These are phyloP conservation scores for Pangasius djambal DNA, from an alignment of 2,797 vertebrate genomes.

Conservation along the genomic window DNA sequence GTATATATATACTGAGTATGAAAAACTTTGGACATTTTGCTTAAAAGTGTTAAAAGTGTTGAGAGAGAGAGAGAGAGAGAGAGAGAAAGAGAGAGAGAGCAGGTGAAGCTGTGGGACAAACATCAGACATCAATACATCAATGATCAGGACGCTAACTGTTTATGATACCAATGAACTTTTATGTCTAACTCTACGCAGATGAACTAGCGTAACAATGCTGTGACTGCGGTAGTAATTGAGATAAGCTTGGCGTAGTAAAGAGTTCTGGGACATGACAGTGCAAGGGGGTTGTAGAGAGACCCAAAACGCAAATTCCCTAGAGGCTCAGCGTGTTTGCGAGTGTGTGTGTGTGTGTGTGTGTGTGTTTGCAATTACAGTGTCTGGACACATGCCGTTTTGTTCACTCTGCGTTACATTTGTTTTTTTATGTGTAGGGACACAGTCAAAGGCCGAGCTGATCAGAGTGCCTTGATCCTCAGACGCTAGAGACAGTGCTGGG, in stretches of 20 bases:
- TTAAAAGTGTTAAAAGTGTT: too few species aligned
- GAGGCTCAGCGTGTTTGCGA: neutral
- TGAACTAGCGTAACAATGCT: constrained; percentile 13
- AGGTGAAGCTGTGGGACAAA: neutral
- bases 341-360: constrained; percentile 25
- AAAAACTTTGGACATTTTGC: too few species aligned
- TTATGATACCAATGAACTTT: constrained; percentile 10
- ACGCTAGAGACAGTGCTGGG: constrained; percentile 50
- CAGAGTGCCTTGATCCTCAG: constrained; percentile 54
- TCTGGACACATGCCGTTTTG: constrained; percentile 50
- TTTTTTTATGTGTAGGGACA: constrained; percentile 55
- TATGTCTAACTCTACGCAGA: neutral
- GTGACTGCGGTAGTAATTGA: constrained; percentile 34
- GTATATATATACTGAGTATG: too few species aligned
- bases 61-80: too few species aligned
- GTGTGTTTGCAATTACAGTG: constrained; percentile 55
- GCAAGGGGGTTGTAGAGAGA: neutral
- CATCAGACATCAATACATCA: neutral
- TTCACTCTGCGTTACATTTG: constrained; percentile 51
- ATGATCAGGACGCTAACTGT: neutral
- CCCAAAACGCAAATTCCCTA: neutral
- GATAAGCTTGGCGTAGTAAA: constrained; percentile 42
- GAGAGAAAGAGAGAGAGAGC: neutral
- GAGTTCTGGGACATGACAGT: constrained; percentile 37
- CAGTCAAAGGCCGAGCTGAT: constrained; percentile 51